Base-by-base conservation (phyloP, 2,888 invertebrate species). In the Dermolepida albohirtum region DNA sequence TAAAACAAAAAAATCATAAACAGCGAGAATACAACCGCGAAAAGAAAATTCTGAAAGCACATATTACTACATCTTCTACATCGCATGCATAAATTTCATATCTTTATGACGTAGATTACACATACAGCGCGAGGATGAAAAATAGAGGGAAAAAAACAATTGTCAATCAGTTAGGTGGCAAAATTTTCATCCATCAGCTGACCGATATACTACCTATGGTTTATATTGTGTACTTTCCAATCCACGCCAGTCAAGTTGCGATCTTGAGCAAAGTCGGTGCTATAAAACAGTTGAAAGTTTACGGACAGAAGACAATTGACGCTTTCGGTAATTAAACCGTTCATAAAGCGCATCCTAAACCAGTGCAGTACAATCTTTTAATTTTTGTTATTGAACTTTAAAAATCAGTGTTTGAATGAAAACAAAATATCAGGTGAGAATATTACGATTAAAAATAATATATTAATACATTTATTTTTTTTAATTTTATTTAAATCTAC, bases 231-330 rank as follows among this genome's bases (percentile, higher is more conserved):
- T 59, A 59, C 59, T 59, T 59, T 59, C 59, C 59, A 59, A 59
- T 59, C 43, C 44, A 44, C 43, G 59, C 59, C 59, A 59, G 59
- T 59, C 59, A 59, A 59, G 59, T 59, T 59, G 59, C 59, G 59
- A 59, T 59, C 59, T 59, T 59, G 59, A 47, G 44, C 44, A 59
- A 44, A 59, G 44, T 59, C 59, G 44, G 59, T 59, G 59, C 59
- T 59, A 59, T 59, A 59, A 59, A 59, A 59, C 59, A 43, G 44
- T 59, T 59, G 59, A 59, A 59, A 59, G 59, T 59, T 44, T 43
- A 44, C 59, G 59, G 59, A 59, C 41, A 44, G 59, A 59, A 59
- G 47, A 59, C 59, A 59, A 59, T 59, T 44, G 44, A 59, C 44
- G 59, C 59, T 59, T 59, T 59, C 44, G 47, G 59, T 59, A 59